Conservation (phyloP, 1,140 invertebrate species). For the Brachionus paranguensis region DNA sequence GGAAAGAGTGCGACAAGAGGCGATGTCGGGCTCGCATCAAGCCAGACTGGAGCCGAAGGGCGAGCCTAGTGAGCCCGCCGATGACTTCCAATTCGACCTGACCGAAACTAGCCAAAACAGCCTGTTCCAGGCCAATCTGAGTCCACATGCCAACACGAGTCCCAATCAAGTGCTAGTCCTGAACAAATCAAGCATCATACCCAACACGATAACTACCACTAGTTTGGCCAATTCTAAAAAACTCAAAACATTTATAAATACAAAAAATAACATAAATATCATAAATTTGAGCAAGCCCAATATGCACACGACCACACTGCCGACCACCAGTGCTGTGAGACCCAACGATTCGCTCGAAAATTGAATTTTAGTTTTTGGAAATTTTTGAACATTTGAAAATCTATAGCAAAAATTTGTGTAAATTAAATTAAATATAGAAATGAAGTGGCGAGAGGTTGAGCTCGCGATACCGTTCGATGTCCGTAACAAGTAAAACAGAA, state of each 20-base stretch:
- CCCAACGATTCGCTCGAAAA: neutral
- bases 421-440: neutral
- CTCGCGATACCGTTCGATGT: neutral
- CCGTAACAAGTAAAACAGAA: neutral
- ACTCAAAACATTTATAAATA: slow-evolving; percentile 37
- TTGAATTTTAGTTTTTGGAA: neutral
- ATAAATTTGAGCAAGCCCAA: slow-evolving; percentile 14
- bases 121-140: slow-evolving; percentile 67
- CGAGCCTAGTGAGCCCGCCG: neutral
- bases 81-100: neutral
- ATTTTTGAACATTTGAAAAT: neutral
- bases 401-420: neutral
- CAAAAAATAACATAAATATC: slow-evolving; percentile 31
- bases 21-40: neutral
- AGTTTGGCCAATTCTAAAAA: slow-evolving; percentile 25
- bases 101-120: slow-evolving; percentile 55
- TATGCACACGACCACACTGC: neutral
- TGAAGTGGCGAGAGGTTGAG: neutral
- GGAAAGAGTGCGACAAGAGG: neutral
- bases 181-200: slow-evolving; percentile 39
- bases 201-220: slow-evolving; percentile 36
- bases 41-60: neutral
- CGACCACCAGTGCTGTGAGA: neutral
- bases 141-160: slow-evolving; percentile 57
- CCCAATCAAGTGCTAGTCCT: slow-evolving; percentile 58